Evolutionary conservation across 2,888 invertebrate species (phyloP).

Genomic region (Synanthedon andrenaeformis): DNA sequence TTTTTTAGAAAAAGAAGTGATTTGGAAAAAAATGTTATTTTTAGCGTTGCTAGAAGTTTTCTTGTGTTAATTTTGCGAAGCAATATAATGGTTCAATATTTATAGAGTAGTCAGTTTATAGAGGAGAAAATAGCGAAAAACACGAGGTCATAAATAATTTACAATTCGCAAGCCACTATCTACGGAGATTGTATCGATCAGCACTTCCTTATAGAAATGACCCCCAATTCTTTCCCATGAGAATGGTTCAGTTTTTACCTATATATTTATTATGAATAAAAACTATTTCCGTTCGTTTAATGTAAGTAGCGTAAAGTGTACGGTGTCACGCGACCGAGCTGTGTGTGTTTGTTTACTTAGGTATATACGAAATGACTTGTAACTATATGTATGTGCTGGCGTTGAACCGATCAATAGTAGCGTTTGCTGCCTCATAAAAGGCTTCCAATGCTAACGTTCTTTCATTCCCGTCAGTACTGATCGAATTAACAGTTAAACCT

Average conservation of each 20-base stretch:
- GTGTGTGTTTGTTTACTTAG: constrained; percentile 1
- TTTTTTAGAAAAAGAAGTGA: too few relatives aligned
- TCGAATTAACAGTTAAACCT: too few relatives aligned
- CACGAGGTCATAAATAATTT: too few relatives aligned
- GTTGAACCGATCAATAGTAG: constrained; percentile 23
- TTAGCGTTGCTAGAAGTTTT: too few relatives aligned
- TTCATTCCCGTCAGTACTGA: too few relatives aligned
- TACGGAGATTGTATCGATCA: too few relatives aligned
- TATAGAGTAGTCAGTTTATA: too few relatives aligned
- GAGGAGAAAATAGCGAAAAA: too few relatives aligned
- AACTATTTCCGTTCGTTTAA: constrained; percentile 25
- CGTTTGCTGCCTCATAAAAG: constrained; percentile 14
- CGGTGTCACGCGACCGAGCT: constrained; percentile 20
- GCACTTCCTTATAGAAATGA: background rate
- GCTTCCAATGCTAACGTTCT: background rate
- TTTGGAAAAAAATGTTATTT: too few relatives aligned
- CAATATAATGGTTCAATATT: too few relatives aligned
- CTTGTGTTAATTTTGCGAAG: too few relatives aligned
- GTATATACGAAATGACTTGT: constrained; percentile 5
- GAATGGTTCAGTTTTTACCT: background rate
- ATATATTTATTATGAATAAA: constrained; percentile 7
- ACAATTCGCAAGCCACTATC: too few relatives aligned
- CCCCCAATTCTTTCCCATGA: background rate
- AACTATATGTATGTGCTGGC: constrained; percentile 3
- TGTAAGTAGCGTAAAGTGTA: constrained; percentile 12